Percentiles rank a stretch among this genome's conserved stretches.
These are phyloP conservation scores for Dichetophora obliterata DNA, from an alignment of 2,888 invertebrate genomes.

Conservation along the genomic window DNA sequence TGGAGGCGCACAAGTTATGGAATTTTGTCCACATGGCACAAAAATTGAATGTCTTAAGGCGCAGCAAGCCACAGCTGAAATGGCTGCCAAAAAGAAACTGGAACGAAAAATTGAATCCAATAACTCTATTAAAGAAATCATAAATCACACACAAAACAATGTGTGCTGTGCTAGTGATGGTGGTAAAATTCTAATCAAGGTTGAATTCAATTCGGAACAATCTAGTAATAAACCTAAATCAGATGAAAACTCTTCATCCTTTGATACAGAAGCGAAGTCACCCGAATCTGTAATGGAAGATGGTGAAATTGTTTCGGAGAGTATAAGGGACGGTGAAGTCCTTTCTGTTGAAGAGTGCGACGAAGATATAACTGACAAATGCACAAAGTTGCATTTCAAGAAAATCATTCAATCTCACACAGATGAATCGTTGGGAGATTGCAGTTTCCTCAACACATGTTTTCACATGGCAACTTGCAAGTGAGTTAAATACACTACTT, in stretches of 20 bases:
- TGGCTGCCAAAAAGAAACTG: conserved; percentile 66
- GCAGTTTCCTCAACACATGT: conserved; percentile 97
- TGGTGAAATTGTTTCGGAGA: conserved; percentile 60
- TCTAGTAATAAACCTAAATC: background rate
- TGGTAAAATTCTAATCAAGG: background rate
- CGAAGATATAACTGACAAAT: conserved; percentile 71
- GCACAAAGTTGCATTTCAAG: conserved; percentile 94
- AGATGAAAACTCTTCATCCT: conserved; percentile 8
- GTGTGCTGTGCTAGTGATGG: conserved; percentile 5
- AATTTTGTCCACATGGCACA: conserved; percentile 97
- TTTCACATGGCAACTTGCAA: conserved; percentile 99
- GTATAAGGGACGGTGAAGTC: conserved; percentile 52
- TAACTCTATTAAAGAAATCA: background rate
- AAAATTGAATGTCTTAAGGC: conserved; percentile 84
- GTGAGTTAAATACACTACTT: conserved; percentile 67
- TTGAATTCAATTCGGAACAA: background rate
- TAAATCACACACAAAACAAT: background rate
- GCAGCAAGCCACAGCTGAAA: conserved; percentile 68
- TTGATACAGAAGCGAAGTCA: conserved; percentile 38
- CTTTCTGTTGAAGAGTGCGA: conserved; percentile 50
- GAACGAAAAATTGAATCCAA: conserved; percentile 50
- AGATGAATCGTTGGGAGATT: conserved; percentile 94
- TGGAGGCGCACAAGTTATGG: conserved; percentile 93
- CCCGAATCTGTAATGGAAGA: conserved; percentile 58
- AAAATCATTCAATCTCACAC: conserved; percentile 97